Base-by-base conservation (phyloP, 2,888 invertebrate genomes). In the Cantharis nigra region DNA sequence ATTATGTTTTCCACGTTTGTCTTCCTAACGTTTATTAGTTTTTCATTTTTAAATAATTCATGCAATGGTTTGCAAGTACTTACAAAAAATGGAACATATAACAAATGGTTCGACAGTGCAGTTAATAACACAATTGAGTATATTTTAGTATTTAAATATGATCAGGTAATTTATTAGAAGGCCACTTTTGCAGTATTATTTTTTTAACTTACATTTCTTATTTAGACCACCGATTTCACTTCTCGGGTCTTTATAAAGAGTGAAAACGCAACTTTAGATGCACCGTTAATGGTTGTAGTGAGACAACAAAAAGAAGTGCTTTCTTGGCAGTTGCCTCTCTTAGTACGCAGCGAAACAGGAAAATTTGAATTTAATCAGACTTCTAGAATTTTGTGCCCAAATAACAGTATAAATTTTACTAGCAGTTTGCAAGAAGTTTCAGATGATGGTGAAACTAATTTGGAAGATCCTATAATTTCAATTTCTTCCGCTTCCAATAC, bases 271-370 rank as follows among this genome's bases (percentile, higher is more conserved):
- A 90, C 90, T 71, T 85, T 88, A 33, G 89, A 90, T 0, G 91
- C 90, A 80, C 95, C 96, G 0, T 87, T 95, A 5, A 90, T 95
- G 81, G 91, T 96, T 75, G 95, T 95, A 0, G 93, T 94, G 0
- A 88, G 93, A 64, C 94, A 96, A 85, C 93, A 93, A 81, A 92
- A 92, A 85, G 93, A 93, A 70, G 93, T 95, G 1, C 89, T 94
- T 76, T 95, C 96, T 0, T 96, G 96, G 95, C 93, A 94, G 84
- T 89, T 96, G 9, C 96, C 96, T 0, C 89, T 94, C 83, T 83
- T 91, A 70, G 91, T 94, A 0, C 91, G 90, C 75, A 87, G 83
- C n/a, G 82, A 84, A 14, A 80, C 80, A 11, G 87, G 87, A 5
- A 81, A 87, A 14, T 89, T 90, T 65, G 88, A 90, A 80, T 92